Evolutionary conservation across 2,113 vertebrate species (phyloP).

Genomic region (Pteruthius melanotis): DNA sequence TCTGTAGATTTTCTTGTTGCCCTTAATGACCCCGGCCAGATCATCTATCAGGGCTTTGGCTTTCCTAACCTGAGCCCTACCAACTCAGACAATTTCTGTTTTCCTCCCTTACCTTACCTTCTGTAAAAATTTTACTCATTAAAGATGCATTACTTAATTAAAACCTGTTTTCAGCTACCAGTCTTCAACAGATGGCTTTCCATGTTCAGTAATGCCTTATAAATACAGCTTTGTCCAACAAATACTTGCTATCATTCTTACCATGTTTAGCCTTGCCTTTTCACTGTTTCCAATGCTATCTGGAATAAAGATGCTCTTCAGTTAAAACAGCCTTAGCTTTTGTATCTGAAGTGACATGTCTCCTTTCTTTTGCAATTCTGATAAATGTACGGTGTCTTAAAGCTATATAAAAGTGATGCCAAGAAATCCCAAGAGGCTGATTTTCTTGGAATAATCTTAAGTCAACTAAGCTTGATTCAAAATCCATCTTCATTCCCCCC

Average conservation of each 20-base stretch:
- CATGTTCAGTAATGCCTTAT: not conserved
- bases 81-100: not conserved
- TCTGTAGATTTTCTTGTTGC: not conserved
- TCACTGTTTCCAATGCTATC: not conserved
- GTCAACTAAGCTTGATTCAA: conserved; percentile 43
- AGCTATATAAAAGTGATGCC: conserved; percentile 32
- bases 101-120: not conserved
- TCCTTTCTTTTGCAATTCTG: not conserved
- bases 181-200: not conserved
- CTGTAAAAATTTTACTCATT: not conserved
- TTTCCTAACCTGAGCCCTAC: not conserved
- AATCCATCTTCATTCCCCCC: conserved; percentile 40
- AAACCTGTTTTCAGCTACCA: not conserved
- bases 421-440: conserved; percentile 45
- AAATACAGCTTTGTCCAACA: not conserved
- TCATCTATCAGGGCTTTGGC: not conserved
- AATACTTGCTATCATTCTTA: not conserved
- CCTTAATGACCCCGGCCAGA: not conserved
- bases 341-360: conserved; percentile 11
- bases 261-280: not conserved
- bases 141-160: not conserved
- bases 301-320: conserved; percentile 26
- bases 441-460: conserved; percentile 52
- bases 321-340: not conserved
- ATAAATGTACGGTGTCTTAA: conserved; percentile 40